Evolutionary conservation across 1,140 invertebrate genomes (phyloP).

Genomic region (Drosophila sucinea): DNA sequence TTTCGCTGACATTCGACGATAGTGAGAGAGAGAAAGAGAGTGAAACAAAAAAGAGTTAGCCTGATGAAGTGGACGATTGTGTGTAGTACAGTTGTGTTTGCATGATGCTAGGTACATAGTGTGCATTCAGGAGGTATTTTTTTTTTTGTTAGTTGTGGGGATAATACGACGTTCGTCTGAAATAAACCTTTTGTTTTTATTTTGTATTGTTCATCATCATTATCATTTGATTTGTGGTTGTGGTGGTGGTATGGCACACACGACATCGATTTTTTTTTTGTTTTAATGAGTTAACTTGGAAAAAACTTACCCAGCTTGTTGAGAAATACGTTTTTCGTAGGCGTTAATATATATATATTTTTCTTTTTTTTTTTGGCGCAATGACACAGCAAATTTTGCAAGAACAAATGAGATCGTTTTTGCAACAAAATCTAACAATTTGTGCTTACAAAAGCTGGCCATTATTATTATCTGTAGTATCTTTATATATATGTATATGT

Average conservation of each 20-base stretch:
- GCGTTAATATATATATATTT: not conserved
- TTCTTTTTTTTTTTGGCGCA: not conserved
- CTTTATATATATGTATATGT: not conserved
- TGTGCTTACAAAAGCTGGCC: constrained; percentile 12
- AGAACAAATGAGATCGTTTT: constrained; percentile 11
- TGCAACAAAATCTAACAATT: not conserved
- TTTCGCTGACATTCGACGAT: constrained; percentile 4
- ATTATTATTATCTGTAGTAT: not conserved
- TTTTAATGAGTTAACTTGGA: constrained; percentile 12
- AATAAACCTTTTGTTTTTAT: constrained; percentile 3
- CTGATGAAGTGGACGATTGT: constrained; percentile 18
- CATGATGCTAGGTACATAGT: not conserved
- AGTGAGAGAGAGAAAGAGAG: constrained; percentile 1
- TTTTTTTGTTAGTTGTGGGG: constrained; percentile 1
- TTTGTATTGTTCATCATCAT: not conserved
- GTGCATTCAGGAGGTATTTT: constrained; percentile 2
- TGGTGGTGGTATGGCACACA: constrained; percentile 9
- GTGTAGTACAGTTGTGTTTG: constrained; percentile 14
- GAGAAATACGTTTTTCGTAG: constrained; percentile 5
- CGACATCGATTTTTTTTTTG: constrained; percentile 1
- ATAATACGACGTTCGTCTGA: constrained; percentile 2
- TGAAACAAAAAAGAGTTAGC: constrained; percentile 1
- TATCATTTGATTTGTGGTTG: constrained; percentile 1
- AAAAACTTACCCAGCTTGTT: constrained; percentile 20
- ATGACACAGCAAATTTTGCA: constrained; percentile 3